A percentile compares a stretch with the other conserved stretches of the same genome.
These are phyloP conservation scores for Dendrolimus punctatus DNA, from an alignment of 1,140 invertebrate genomes.

Conservation along the genomic window DNA sequence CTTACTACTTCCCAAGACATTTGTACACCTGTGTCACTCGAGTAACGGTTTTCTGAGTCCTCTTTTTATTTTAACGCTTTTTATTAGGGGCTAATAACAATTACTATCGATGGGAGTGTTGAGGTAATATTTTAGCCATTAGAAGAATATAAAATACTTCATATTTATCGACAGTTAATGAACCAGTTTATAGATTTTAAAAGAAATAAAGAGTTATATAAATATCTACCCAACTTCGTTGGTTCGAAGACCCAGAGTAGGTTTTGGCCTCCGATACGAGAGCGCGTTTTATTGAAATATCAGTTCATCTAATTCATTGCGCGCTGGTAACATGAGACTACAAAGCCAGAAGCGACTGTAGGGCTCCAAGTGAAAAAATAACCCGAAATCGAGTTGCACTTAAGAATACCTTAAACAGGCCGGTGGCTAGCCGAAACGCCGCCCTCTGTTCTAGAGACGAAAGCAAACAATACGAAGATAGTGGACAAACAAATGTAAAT, in stretches of 20 bases:
- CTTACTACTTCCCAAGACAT: conserved; percentile 8
- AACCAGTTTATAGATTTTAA: too few species aligned
- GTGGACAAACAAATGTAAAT: conserved; percentile 70
- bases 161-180: too few species aligned
- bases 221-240: too few species aligned
- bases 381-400: conserved; percentile 43
- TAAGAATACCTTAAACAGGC: conserved; percentile 41
- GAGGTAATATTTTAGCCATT: not conserved
- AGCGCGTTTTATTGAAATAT: too few species aligned
- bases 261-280: too few species aligned
- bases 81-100: conserved; percentile 19
- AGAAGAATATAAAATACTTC: too few species aligned
- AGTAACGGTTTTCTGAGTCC: conserved; percentile 19
- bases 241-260: too few species aligned
- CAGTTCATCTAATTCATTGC: too few species aligned
- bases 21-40: conserved; percentile 14
- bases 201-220: too few species aligned
- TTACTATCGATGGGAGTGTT: conserved; percentile 6
- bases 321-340: conserved; percentile 16
- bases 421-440: conserved; percentile 56
- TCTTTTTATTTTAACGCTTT: conserved; percentile 20
- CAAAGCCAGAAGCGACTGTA: conserved; percentile 24
- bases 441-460: conserved; percentile 68
- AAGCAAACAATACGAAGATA: conserved; percentile 62
- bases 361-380: conserved; percentile 30